A percentile compares a stretch with the other conserved stretches of the same genome.
Evolutionary conservation across 2,113 vertebrate species (phyloP).

Genomic region (Eurystomus gularis): DNA sequence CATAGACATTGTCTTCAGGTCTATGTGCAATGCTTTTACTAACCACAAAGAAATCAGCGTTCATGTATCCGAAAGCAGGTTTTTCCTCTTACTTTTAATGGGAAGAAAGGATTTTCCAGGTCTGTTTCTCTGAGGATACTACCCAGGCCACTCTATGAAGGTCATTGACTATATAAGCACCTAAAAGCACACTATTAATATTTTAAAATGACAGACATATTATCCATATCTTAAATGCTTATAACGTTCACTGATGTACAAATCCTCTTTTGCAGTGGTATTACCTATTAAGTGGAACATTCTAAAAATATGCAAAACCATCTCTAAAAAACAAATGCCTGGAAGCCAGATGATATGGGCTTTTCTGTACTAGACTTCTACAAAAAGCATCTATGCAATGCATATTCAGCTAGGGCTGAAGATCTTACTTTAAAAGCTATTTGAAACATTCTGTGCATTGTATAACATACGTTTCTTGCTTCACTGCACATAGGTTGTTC

Average conservation of each 20-base stretch:
- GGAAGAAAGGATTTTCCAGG: background rate
- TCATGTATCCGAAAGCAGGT: background rate
- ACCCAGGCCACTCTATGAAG: background rate
- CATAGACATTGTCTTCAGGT: background rate
- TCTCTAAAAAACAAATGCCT: background rate
- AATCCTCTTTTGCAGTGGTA: constrained; percentile 16
- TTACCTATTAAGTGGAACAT: background rate
- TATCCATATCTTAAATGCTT: constrained; percentile 9
- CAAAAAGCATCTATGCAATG: background rate
- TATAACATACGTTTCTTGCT: background rate
- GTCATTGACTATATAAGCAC: background rate
- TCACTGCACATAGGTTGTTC: background rate
- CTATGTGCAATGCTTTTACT: background rate
- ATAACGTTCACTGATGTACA: background rate
- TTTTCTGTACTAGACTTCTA: background rate
- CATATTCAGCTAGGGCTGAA: background rate
- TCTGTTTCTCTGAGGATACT: background rate
- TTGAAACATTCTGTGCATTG: background rate
- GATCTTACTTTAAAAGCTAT: background rate
- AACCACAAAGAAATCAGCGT: background rate
- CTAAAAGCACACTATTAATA: background rate
- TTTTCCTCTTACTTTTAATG: background rate
- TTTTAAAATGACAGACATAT: background rate
- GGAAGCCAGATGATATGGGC: background rate
- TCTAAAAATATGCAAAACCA: constrained; percentile 6